Evolutionary conservation across 2,888 invertebrate genomes (phyloP), one percentile per base, ranked within the genome.

Genomic region (Macrosiphum euphorbiae): DNA sequence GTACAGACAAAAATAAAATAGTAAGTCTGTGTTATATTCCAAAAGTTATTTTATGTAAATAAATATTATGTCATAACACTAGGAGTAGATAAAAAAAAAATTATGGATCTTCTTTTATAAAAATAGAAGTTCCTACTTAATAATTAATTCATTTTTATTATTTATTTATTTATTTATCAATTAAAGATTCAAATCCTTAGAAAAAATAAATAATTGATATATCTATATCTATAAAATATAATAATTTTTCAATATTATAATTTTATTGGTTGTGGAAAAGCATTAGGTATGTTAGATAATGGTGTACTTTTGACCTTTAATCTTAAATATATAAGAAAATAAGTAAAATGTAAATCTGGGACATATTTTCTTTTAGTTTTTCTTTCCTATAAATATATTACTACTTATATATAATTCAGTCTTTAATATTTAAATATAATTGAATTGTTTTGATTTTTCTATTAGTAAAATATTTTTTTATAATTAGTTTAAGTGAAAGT

Each of bases 11-110:
- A 92, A 78, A 91, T 47, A 94, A 92, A 88, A 78, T 88, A 26
- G 94, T 91, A 91, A 94, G 95, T 89, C 92, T 20, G 35, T 35
- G 20, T 35, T 78, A 78, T 20, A 78, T 41, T 35, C 35, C 0
- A 35, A 7, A 78, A 35, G 0, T 78, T 41, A 8, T 35, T 78
- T 35, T 8, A 78, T 78, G 2, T 8, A 24, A 78, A 78, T 35
- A 78, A 78, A 78, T 35, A 78, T 67, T 67, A 1, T 67, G 13
- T 67, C n/a, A 13, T 13, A n/a, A 67, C n/a, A 67, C 67, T 13
- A 67, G 67, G 67, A 67, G 1, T 67, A n/a, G 13, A 67, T 67
- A 13, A n/a, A 67, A n/a, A 67, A n/a, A 67, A 5, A n/a, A 67
- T 67, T 67, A n/a, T 67, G 67, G 35, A 11, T 13, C 2, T 20